A percentile compares a stretch with the other conserved stretches of the same genome.
phyloP scores from a whole-genome alignment of 2,888 invertebrate genomes.

The Mylabris sibirica region DNA sequence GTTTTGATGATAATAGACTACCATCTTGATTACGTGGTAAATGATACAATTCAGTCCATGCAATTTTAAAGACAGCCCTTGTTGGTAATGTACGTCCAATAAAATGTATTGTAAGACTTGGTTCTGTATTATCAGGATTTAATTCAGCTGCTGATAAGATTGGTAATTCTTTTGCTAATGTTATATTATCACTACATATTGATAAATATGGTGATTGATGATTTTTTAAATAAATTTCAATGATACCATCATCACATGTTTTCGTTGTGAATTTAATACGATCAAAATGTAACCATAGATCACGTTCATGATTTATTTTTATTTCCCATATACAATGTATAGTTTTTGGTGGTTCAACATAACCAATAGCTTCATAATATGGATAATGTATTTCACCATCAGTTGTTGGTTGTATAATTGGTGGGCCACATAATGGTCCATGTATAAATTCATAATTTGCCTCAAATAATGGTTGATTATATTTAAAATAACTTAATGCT shows the following conservation, averaged over 20 bases:
- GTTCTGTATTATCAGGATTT: slow-evolving; percentile 68
- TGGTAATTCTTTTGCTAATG: slow-evolving; percentile 79
- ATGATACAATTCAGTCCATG: slow-evolving; percentile 90
- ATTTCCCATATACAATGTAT: slow-evolving; percentile 67
- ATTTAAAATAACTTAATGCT: slow-evolving; percentile 87
- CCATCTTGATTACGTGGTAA: slow-evolving; percentile 85
- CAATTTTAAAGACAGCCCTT: slow-evolving; percentile 84
- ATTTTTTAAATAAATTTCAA: slow-evolving; percentile 73
- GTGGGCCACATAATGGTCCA: slow-evolving; percentile 86
- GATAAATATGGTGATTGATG: slow-evolving; percentile 78
- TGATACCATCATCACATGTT: slow-evolving; percentile 85
- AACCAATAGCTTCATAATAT: slow-evolving; percentile 79
- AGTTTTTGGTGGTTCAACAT: slow-evolving; percentile 71
- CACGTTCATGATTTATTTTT: slow-evolving; percentile 81
- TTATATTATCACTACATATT: slow-evolving; percentile 87
- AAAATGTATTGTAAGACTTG: slow-evolving; percentile 62
- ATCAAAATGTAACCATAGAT: slow-evolving; percentile 87
- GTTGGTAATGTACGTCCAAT: slow-evolving; percentile 79
- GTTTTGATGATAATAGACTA: slow-evolving; percentile 75
- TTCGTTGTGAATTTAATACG: slow-evolving; percentile 85
- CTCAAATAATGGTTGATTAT: slow-evolving; percentile 82
- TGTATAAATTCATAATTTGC: slow-evolving; percentile 90
- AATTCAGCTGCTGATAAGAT: slow-evolving; percentile 81
- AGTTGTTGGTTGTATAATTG: slow-evolving; percentile 78
- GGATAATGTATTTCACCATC: slow-evolving; percentile 91